Percentiles rank a stretch among this genome's conserved stretches.
Conservation (phyloP, 2,113 vertebrate species). For the Theristicus caerulescens region DNA sequence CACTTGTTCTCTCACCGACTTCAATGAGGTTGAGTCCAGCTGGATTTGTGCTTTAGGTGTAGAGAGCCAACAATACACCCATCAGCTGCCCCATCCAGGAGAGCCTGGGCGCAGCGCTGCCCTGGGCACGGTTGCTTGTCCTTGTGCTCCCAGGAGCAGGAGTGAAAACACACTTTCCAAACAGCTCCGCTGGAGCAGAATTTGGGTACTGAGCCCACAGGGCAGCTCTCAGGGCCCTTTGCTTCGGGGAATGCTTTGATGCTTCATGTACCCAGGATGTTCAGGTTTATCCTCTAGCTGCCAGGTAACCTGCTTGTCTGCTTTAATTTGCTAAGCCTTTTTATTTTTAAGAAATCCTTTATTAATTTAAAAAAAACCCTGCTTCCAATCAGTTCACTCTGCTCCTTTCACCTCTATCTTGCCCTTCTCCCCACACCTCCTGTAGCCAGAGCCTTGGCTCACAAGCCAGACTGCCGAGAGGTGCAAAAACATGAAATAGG, state of each 20-base stretch:
- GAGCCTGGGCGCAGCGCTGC: background rate
- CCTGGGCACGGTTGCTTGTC: background rate
- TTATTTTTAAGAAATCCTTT: conserved; percentile 5
- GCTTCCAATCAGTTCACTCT: background rate
- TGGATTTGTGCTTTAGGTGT: background rate
- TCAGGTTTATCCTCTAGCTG: conserved; percentile 17
- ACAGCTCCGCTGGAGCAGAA: background rate
- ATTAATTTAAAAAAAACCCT: background rate
- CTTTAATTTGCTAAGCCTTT: conserved; percentile 10
- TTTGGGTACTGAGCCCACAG: background rate
- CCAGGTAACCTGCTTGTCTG: background rate
- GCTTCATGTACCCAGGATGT: background rate
- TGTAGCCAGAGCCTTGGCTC: background rate
- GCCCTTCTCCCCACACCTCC: background rate
- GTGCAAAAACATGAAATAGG: background rate
- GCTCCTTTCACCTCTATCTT: background rate
- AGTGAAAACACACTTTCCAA: background rate
- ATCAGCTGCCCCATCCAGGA: background rate
- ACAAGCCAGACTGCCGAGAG: background rate
- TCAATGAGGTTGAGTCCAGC: background rate
- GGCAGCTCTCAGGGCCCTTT: background rate
- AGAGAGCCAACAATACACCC: background rate
- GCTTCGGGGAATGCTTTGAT: background rate
- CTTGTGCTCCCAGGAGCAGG: background rate
- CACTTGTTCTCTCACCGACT: background rate